A percentile compares a stretch with the other conserved stretches of the same genome.
Evolutionary conservation across 2,797 vertebrate species (phyloP).

Genomic region (Alcedo atthis): DNA sequence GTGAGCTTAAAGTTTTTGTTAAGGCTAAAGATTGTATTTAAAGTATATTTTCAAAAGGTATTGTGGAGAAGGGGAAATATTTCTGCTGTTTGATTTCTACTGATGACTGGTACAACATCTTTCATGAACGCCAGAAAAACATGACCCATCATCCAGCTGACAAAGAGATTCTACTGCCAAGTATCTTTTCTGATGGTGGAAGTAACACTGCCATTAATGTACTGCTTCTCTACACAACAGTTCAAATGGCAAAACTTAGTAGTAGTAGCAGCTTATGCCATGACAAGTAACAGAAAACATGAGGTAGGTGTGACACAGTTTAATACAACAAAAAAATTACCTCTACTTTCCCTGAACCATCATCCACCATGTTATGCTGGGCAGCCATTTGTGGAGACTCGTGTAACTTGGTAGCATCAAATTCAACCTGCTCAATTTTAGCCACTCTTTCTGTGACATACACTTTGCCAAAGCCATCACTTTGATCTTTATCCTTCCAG

Average conservation of each 20-base stretch:
- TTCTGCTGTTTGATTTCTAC: not conserved
- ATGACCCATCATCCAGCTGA: not conserved
- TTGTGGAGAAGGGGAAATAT: not conserved
- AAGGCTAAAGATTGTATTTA: not conserved
- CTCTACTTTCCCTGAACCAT: slow-evolving; percentile 87
- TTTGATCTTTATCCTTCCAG: slow-evolving; percentile 90
- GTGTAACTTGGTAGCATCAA: slow-evolving; percentile 89
- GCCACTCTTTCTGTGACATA: slow-evolving; percentile 89
- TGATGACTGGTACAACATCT: not conserved
- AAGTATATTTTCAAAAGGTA: not conserved
- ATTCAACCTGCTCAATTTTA: slow-evolving; percentile 85
- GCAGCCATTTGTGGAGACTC: slow-evolving; percentile 89
- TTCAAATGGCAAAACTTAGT: not conserved
- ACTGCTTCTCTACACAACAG: not conserved
- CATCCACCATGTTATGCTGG: slow-evolving; percentile 92
- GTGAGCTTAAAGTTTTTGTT: not conserved
- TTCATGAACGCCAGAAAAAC: not conserved
- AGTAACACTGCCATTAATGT: not conserved
- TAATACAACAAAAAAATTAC: slow-evolving; percentile 64
- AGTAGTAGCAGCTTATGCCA: not conserved
- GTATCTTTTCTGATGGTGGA: not conserved
- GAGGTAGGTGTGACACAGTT: not conserved
- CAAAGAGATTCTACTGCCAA: not conserved
- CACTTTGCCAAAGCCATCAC: slow-evolving; percentile 87
- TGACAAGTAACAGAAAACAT: not conserved